Evolutionary conservation across 2,888 invertebrate species (phyloP).

Genomic region (Beris morrisii): DNA sequence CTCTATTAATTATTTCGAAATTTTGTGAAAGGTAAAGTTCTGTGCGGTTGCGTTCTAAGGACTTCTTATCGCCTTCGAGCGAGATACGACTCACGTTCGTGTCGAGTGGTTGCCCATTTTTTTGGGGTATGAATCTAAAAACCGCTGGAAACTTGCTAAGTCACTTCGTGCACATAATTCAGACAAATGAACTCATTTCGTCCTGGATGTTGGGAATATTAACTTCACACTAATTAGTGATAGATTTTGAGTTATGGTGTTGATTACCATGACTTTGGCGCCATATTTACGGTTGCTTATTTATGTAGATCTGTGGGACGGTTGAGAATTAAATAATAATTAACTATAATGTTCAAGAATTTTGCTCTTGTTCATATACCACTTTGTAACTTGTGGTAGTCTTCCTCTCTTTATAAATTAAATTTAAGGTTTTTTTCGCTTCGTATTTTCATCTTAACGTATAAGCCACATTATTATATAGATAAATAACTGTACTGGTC

Average conservation of each 20-base stretch:
- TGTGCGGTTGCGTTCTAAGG: constrained; percentile 6
- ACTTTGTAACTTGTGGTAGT: no score
- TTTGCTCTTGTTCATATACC: no score
- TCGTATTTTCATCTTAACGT: no score
- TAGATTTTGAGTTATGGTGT: constrained; percentile 9
- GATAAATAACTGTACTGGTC: no score
- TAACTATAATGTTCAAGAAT: no score
- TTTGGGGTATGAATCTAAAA: neutral
- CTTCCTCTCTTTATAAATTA: no score
- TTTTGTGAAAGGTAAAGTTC: constrained; percentile 24
- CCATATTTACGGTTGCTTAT: neutral
- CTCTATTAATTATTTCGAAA: constrained; percentile 39
- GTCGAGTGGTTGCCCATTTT: neutral
- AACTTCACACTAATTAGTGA: constrained; percentile 29
- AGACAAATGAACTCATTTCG: constrained; percentile 32
- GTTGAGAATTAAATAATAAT: no score
- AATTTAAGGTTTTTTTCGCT: no score
- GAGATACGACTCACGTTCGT: constrained; percentile 17
- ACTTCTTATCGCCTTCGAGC: constrained; percentile 21
- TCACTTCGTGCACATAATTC: constrained; percentile 27
- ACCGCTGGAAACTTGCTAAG: constrained; percentile 26
- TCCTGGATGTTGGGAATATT: constrained; percentile 11
- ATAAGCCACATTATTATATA: no score
- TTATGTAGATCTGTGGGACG: no score
- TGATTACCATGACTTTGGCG: neutral